These are phyloP conservation scores for Corythaixoides concolor DNA, from an alignment of 2,113 vertebrate species.

Conservation along the genomic window DNA sequence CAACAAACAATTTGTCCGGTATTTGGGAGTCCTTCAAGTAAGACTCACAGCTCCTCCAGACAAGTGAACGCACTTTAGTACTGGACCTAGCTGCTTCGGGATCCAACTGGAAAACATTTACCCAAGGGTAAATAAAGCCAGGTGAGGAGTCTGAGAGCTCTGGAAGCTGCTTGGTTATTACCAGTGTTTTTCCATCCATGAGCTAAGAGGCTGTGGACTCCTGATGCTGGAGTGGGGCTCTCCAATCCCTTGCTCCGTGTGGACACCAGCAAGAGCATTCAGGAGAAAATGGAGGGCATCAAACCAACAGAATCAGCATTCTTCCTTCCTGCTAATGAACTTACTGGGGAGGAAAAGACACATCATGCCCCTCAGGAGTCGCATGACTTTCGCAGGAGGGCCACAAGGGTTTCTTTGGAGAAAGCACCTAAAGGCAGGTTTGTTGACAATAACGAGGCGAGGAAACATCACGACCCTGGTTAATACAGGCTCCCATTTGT, in stretches of 20 bases:
- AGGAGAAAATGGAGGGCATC: not conserved
- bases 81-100: not conserved
- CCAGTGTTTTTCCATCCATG: not conserved
- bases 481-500: not conserved
- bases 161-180: not conserved
- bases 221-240: not conserved
- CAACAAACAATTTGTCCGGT: not conserved
- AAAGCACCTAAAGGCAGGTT: not conserved
- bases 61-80: not conserved
- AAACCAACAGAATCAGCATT: not conserved
- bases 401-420: not conserved
- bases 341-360: not conserved
- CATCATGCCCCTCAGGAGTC: not conserved
- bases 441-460: accelerated
- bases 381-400: not conserved
- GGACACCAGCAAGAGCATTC: not conserved
- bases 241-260: not conserved
- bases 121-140: not conserved
- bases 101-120: not conserved
- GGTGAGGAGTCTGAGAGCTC: not conserved
- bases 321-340: not conserved
- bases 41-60: not conserved
- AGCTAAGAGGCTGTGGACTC: not conserved
- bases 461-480: not conserved
- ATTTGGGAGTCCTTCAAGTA: not conserved